phyloP scores from a whole-genome alignment of 2,113 vertebrate genomes.

The Grantiella picta region DNA sequence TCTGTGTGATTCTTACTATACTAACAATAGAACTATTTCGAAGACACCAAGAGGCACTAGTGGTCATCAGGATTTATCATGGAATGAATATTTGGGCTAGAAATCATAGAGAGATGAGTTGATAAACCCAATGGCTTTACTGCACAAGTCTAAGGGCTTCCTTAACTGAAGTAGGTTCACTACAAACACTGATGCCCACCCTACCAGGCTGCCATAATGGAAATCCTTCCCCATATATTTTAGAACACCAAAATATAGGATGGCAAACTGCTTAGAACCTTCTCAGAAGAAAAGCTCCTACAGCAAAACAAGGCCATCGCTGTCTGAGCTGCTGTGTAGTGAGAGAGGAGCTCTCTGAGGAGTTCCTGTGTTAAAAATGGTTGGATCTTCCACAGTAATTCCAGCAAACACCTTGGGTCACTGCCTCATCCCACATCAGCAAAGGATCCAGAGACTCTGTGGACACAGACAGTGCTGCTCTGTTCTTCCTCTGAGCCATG shows the following conservation, averaged over 20 bases:
- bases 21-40: background rate
- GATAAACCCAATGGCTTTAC: background rate
- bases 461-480: background rate
- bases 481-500: background rate
- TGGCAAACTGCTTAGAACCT: background rate
- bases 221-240: background rate
- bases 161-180: background rate
- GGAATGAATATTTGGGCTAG: background rate
- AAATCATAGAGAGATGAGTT: background rate
- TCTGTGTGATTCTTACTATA: background rate
- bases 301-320: background rate
- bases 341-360: background rate
- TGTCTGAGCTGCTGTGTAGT: background rate
- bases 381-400: rapidly evolving
- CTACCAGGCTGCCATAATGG: background rate
- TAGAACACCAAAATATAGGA: background rate
- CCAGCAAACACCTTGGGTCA: background rate
- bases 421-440: background rate
- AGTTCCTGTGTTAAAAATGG: background rate
- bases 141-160: background rate
- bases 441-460: background rate
- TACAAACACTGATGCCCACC: background rate
- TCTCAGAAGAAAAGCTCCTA: background rate
- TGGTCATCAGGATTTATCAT: background rate
- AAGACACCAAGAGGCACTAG: slow-evolving; percentile 2